A percentile compares a stretch with the other conserved stretches of the same genome.
Conservation (phyloP, 2,888 invertebrate species). For the Cosmia pyralina region DNA sequence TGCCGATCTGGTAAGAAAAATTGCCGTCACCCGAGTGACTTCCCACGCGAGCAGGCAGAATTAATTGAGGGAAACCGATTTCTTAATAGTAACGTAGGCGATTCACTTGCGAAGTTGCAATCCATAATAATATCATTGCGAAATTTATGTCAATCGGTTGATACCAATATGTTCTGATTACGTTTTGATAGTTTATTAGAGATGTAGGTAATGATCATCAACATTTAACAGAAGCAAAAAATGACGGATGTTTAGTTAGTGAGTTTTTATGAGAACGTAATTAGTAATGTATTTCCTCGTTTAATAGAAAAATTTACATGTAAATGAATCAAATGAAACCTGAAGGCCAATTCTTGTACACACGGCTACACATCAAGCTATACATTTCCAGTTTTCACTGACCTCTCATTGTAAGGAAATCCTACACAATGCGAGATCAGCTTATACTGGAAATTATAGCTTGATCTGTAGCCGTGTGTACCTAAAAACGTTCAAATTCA, state of each 20-base stretch:
- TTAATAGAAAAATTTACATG: neutral
- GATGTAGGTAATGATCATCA: neutral
- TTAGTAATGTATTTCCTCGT: neutral
- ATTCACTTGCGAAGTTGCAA: slow-evolving; percentile 36
- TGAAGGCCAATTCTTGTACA: too few species aligned
- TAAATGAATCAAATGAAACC: neutral
- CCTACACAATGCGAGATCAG: too few species aligned
- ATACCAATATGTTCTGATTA: slow-evolving; percentile 1
- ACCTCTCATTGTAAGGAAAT: too few species aligned
- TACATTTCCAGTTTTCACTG: too few species aligned
- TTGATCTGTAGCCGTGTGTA: too few species aligned
- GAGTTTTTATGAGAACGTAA: neutral
- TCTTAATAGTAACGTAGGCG: slow-evolving; percentile 53
- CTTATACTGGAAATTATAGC: too few species aligned
- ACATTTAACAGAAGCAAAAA: neutral
- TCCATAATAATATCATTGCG: slow-evolving; percentile 16
- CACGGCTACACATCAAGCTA: too few species aligned
- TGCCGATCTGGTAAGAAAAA: slow-evolving; percentile 54
- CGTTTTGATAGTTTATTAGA: too few species aligned
- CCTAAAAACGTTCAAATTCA: too few species aligned
- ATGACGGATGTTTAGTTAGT: too few species aligned
- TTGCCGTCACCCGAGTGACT: slow-evolving; percentile 26
- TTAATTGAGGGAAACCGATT: slow-evolving; percentile 55
- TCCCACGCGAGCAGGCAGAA: slow-evolving; percentile 54
- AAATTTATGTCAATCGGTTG: slow-evolving; percentile 7